Evolutionary conservation across 2,797 vertebrate genomes (phyloP), one percentile per base, ranked within the genome.

Genomic region (Coracias cyanogaster): DNA sequence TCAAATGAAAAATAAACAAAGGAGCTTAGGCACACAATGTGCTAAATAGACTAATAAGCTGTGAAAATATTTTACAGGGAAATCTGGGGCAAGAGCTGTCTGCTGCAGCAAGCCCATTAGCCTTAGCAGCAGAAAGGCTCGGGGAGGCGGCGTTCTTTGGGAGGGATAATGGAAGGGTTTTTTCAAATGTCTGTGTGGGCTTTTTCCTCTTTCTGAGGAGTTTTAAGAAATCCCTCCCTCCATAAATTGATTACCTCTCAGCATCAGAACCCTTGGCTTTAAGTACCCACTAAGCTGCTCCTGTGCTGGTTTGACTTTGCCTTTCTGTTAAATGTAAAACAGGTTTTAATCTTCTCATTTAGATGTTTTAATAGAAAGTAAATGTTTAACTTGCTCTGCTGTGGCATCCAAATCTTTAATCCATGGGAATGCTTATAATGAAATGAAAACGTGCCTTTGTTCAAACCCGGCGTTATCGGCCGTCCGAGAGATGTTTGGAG

Each of bases 331-430:
- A 89, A 95, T 82, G 89, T 96, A 97, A 97, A 98, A 90, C 74
- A 96, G 97, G 90, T 95, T 97, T 98, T 98, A 98, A 98, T 98
- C 97, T 97, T 97, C 97, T 96, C 97, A 96, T 98, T 96, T 97
- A 95, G 97, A 91, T 95, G 92, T 97, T 97, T 95, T 98, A 97
- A 97, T 97, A 97, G 97, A 97, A 98, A 97, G 97, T 93, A 97
- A 97, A 94, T 94, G 97, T 98, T 97, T 97, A 92, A 94, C 96
- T 97, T 90, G 78, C 96, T 95, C 97, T 97, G 97, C 94, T 65
- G 91, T 94, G 97, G 96, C 95, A 82, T 85, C 96, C 62, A 52
- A 93, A 95, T 97, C 96, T 96, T 89, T 97, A 96, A 97, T 97
- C 97, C 89, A 22, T n/a, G 82, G 87, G 95, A 94, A 94, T 29